Percentiles rank a stretch among this genome's conserved stretches.
phyloP scores from a whole-genome alignment of 2,113 vertebrate species.

The Callopanchax toddi region DNA sequence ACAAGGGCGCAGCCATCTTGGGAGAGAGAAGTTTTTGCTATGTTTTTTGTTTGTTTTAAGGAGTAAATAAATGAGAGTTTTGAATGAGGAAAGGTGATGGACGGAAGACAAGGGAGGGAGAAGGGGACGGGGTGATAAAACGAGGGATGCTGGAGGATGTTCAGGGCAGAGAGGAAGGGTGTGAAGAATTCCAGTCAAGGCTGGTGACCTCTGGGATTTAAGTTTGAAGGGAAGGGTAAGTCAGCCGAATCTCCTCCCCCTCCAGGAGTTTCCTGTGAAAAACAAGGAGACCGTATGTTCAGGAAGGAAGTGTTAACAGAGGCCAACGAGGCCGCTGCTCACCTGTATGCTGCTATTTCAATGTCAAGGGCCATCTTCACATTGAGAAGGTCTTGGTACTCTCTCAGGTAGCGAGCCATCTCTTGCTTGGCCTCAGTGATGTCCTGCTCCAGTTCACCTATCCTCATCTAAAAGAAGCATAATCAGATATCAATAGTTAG shows the following conservation, averaged over 20 bases:
- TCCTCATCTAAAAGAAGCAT: slow-evolving; percentile 71
- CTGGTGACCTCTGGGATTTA: slow-evolving; percentile 43
- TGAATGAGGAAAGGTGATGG: not conserved
- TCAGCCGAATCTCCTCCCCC: slow-evolving; percentile 86
- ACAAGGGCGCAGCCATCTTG: slow-evolving; percentile 84
- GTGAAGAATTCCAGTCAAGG: slow-evolving; percentile 33
- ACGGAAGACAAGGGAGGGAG: not conserved
- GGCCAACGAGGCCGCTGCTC: not conserved
- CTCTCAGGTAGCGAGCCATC: slow-evolving; percentile 91
- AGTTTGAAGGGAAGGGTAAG: slow-evolving; percentile 65
- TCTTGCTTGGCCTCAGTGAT: slow-evolving; percentile 84
- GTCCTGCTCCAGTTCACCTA: slow-evolving; percentile 81
- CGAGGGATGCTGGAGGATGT: not conserved
- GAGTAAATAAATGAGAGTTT: not conserved
- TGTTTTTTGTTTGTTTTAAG: not conserved
- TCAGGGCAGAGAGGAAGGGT: too few species aligned
- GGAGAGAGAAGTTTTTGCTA: slow-evolving; percentile 59
- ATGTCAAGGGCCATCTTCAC: slow-evolving; percentile 99
- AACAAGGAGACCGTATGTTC: not conserved
- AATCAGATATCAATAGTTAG: too few species aligned
- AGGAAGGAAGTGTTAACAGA: too few species aligned
- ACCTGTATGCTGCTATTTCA: slow-evolving; percentile 97
- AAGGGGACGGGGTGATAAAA: not conserved
- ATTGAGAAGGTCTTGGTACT: slow-evolving; percentile 96
- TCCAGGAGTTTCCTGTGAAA: slow-evolving; percentile 85